Evolutionary conservation across 2,113 vertebrate genomes (phyloP), one percentile per base, ranked within the genome.

Genomic region (Mixornis gularis): DNA sequence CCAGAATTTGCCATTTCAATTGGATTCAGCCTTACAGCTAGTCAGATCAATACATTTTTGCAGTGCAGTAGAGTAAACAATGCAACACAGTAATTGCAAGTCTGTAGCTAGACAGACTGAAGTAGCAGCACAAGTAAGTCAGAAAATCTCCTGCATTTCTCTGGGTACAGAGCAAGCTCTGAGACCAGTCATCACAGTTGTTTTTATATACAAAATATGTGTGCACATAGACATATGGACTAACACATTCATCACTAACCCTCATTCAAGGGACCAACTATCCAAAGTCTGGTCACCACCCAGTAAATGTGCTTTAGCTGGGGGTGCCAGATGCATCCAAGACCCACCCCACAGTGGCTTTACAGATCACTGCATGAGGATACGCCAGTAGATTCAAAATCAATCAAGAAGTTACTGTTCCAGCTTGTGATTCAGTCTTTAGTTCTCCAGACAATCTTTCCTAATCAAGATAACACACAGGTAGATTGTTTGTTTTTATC

Each of bases 391-490:
- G 43, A 38, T 88, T 86, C 81, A 77, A 95, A 89, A 79, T 87
- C 63, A 80, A 51, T 94, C 65, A 58, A 79, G 41, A 93, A 85
- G 40, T 89, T 83, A 83, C 84, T 63, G 68, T 87, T 95, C 71
- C 92, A 95, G 53, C 56, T 88, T 70, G 74, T 34, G 34, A 73
- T 73, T 88, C 76, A 81, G 77, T 85, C 87, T 93, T 82, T 72
- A 77, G 79, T 48, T 89, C 87, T 92, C 82, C 94, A 77, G 71
- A 60, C 40, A 48, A 21, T 76, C 53, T 32, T 89, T 90, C 81
- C 51, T 51, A 48, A 77, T 97, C 94, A 97, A 83, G 96, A 96
- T 73, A 97, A 80, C 51, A 97, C 95, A 87, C 96, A 97, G 51
- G 87, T 43, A 79, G 96, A 83, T 40, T 93, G 95, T 81, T 96